These are phyloP conservation scores for Homarus gammarus DNA, from an alignment of 2,888 invertebrate genomes.

Conservation along the genomic window DNA sequence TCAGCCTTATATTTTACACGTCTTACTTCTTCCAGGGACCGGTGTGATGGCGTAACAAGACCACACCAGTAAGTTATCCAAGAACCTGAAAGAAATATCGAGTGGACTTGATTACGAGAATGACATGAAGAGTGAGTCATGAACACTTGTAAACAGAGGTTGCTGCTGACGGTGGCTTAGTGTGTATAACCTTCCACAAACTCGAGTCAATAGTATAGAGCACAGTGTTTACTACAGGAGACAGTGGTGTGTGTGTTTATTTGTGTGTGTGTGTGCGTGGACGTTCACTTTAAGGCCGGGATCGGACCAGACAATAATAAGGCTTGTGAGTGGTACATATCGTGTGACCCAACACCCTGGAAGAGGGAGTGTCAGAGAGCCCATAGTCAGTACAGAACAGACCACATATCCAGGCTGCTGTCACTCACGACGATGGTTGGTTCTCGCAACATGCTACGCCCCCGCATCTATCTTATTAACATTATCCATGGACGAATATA, in stretches of 20 bases:
- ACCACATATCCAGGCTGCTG: neutral
- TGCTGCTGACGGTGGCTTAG: neutral
- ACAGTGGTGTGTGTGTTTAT: neutral
- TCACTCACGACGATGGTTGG: neutral
- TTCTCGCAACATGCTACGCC: neutral
- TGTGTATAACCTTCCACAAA: neutral
- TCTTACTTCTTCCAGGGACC: conserved; percentile 35
- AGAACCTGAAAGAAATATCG: neutral
- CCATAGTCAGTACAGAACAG: neutral
- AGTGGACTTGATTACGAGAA: neutral
- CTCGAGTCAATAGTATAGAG: neutral
- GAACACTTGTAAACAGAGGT: neutral
- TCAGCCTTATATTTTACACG: no score
- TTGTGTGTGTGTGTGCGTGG: no score
- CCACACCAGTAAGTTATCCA: neutral
- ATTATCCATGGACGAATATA: neutral
- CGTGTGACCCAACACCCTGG: conserved; percentile 34
- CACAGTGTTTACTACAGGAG: neutral
- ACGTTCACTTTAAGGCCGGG: neutral
- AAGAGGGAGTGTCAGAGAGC: no score
- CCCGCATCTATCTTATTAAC: neutral
- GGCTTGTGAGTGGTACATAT: conserved; percentile 46
- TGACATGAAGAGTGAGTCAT: neutral
- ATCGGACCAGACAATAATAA: neutral
- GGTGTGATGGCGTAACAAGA: conserved; percentile 53